phyloP scores from a whole-genome alignment of 2,797 vertebrate species.

The Spizella passerina region DNA sequence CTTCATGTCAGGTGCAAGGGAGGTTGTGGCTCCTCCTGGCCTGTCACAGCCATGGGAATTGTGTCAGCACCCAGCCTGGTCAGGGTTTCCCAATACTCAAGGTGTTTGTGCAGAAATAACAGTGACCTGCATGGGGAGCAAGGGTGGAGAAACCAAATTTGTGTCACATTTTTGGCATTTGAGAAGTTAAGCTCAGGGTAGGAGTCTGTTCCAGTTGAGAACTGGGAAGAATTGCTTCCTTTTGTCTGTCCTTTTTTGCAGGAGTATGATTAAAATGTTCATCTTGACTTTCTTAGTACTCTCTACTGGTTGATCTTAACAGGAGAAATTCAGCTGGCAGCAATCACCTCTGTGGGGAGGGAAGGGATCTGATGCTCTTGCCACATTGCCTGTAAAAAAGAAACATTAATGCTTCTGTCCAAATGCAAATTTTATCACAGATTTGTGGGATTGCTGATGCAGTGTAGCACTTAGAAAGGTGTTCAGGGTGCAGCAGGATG shows the following conservation, averaged over 20 bases:
- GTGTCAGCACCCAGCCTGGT: not conserved
- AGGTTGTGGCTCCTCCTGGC: not conserved
- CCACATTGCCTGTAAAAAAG: not conserved
- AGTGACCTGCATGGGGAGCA: not conserved
- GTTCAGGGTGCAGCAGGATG: not conserved
- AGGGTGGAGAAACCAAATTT: not conserved
- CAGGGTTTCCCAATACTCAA: not conserved
- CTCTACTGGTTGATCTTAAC: not conserved
- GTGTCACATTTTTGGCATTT: not conserved
- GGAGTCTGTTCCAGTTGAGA: not conserved
- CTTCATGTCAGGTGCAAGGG: not conserved
- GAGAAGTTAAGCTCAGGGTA: not conserved
- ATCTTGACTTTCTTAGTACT: not conserved
- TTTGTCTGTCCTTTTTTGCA: not conserved
- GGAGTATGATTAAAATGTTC: not conserved
- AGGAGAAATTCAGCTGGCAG: not conserved
- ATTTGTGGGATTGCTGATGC: not conserved
- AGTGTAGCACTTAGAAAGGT: not conserved
- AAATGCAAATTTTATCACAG: not conserved
- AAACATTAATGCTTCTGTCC: not conserved
- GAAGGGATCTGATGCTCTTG: not conserved
- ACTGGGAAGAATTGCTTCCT: not conserved
- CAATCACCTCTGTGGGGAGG: not conserved
- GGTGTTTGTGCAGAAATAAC: not conserved
- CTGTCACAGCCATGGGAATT: fast-evolving